Evolutionary conservation across 1,140 invertebrate species (phyloP).

Genomic region (Drosophila pandora): DNA sequence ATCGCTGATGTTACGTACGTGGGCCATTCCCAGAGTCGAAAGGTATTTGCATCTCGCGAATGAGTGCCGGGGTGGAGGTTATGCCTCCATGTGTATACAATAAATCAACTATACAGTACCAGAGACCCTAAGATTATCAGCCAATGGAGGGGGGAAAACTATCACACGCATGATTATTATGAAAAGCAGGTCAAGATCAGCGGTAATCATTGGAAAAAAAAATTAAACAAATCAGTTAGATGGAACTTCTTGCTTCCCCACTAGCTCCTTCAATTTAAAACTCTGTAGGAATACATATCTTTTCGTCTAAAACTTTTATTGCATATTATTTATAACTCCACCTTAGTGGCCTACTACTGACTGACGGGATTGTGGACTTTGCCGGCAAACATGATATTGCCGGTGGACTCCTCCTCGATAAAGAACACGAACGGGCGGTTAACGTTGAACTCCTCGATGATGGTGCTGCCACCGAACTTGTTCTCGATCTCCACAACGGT

Average conservation of each 20-base stretch:
- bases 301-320: slow-evolving; percentile 35
- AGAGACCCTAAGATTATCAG: slow-evolving; percentile 31
- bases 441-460: slow-evolving; percentile 86
- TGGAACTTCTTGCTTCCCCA: not conserved
- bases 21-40: slow-evolving; percentile 35
- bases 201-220: not conserved
- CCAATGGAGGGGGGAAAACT: slow-evolving; percentile 23
- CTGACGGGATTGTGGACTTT: slow-evolving; percentile 87
- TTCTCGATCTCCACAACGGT: slow-evolving; percentile 89
- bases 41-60: slow-evolving; percentile 33
- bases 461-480: slow-evolving; percentile 87
- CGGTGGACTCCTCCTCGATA: slow-evolving; percentile 89
- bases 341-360: slow-evolving; percentile 1
- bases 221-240: not conserved
- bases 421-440: slow-evolving; percentile 92
- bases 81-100: not conserved
- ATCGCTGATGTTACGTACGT: slow-evolving; percentile 29
- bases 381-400: slow-evolving; percentile 89
- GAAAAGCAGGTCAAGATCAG: slow-evolving; percentile 55
- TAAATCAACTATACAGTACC: slow-evolving; percentile 2
- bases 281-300: not conserved
- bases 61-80: not conserved
- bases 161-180: slow-evolving; percentile 29
- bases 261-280: not conserved
- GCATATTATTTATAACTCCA: slow-evolving; percentile 24